Conservation (phyloP, 2,113 vertebrate genomes). For the Sphyrna mokarran region DNA sequence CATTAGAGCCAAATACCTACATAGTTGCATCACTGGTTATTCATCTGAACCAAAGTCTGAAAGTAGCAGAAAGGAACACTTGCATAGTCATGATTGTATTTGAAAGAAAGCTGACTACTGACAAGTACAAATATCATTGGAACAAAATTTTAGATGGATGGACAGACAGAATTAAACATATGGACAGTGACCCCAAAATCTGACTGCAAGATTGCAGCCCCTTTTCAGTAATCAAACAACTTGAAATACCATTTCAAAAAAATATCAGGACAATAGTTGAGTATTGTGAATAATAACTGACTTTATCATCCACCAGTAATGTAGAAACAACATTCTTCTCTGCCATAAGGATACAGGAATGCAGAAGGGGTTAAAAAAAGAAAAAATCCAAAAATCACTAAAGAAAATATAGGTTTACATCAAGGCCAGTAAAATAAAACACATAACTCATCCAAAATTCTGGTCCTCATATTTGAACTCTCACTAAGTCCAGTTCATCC, state of each 20-base stretch:
- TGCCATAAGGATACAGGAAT: neutral
- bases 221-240: neutral
- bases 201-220: neutral
- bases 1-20: neutral
- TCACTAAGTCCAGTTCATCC: neutral
- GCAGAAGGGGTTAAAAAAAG: neutral
- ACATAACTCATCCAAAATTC: neutral
- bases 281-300: neutral
- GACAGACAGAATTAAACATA: neutral
- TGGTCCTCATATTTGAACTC: neutral
- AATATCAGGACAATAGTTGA: neutral
- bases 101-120: neutral
- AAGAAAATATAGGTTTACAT: neutral
- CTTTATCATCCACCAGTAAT: neutral
- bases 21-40: neutral
- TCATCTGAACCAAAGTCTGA: neutral
- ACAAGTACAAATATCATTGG: neutral
- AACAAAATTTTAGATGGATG: neutral
- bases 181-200: neutral
- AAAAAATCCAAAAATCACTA: neutral
- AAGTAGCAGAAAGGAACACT: neutral
- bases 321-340: neutral
- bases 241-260: neutral
- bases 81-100: neutral
- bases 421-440: neutral